Base-by-base conservation (phyloP, 1,140 invertebrate species). In the Atta cephalotes region DNA sequence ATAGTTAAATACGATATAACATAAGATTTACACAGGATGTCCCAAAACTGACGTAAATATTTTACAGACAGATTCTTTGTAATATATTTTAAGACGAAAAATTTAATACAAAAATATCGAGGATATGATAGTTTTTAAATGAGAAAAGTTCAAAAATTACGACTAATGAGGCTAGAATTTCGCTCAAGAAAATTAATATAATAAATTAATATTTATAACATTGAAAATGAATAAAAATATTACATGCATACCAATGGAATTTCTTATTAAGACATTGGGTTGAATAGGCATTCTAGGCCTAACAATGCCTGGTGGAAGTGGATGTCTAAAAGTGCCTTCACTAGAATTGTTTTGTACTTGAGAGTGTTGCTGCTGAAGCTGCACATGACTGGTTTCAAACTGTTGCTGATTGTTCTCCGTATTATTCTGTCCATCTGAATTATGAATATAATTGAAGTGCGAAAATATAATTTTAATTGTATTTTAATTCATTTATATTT, bases 241-340 rank as follows among this genome's bases (percentile, higher is more conserved):
- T 18, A 4, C 0, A 0, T 51, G n/a, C 68, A 53, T 91, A 95
- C 94, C 95, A 56, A 94, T 92, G 58, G 94, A 88, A 92, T 93
- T 95, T 74, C 94, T 91, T 56, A 95, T 94, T 6, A 95, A 81
- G 28, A 94, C 92, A 62, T 95, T 95, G 2, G 93, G 91, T 88
- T 94, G 94, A 45, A 94, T 88, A 18, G 94, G 95, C 92, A 95
- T 93, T 80, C 96, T 92, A 4, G 96, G 95, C 86, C 96, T 93
- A 1, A 94, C 93, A 12, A 96, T 95, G 66, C 94, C 94, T 28
- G 96, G 96, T 5, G 96, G 96, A 65, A 96, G 91, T 9, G 96
- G 96, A 91, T 96, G 96, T 68, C 96, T 94, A 84, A 96, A 96
- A 12, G 96, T 96, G 16, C 94, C 95, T 85, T 96, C 96, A 9